Base-by-base conservation (phyloP, 2,113 vertebrate species). In the Picathartes gymnocephalus region DNA sequence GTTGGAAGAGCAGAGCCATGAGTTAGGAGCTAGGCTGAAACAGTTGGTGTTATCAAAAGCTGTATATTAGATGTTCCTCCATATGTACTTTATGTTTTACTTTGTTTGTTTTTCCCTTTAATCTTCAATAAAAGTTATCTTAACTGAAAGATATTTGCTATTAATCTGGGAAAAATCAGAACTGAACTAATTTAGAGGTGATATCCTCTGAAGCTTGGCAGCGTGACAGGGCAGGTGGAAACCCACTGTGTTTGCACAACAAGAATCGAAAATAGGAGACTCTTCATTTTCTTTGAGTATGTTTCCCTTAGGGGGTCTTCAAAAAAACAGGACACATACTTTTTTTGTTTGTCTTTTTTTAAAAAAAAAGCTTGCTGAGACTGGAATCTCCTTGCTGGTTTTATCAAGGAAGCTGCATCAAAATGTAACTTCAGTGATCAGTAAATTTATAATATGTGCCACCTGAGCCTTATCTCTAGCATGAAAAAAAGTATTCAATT, bases 241-340 rank as follows among this genome's bases (percentile, higher is more conserved):
- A 92, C 77, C 87, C 88, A 89, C 73, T 90, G 94, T 80, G 91
- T 82, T 95, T 92, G 31, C 57, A 76, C 95, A 97, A 83, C 88
- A 97, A 93, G 90, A 48, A 71, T 57, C 57, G 82, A 83, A 91
- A 95, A 95, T 48, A 95, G 90, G 74, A 91, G 45, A 50, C 40
- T 77, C 22, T 91, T 95, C 28, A 96, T 96, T 90, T 95, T 96
- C 93, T 95, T 87, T 81, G 45, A 91, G 56, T 47, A 81, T 97
- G 91, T 96, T 97, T 97, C 87, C 93, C 90, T 96, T 83, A 93
- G 78, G 54, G 48, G 53, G 44, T 60, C 92, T 90, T 88, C 79
- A 93, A 60, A 93, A 97, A 96, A 95, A 44, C 48, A 94, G 81
- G 73, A 33, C 76, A 48, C 40, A 64, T 35, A 56, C 21, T 48